Evolutionary conservation across 2,113 vertebrate genomes (phyloP).

Genomic region (Platysternon megacephalum): DNA sequence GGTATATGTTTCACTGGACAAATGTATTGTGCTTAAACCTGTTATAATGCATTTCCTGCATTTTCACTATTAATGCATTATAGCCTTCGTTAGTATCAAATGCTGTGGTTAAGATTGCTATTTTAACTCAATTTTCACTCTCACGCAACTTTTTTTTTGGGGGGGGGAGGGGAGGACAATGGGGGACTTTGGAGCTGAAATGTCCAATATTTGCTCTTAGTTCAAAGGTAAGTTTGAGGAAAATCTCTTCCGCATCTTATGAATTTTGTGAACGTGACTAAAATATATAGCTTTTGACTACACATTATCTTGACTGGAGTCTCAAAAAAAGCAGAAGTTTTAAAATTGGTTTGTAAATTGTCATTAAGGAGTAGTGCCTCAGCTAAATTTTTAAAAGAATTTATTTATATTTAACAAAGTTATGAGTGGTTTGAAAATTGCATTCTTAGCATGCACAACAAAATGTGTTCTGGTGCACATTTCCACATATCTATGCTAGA

Average conservation of each 20-base stretch:
- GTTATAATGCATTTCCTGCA: not conserved
- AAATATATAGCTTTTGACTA: not conserved
- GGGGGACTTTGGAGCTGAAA: not conserved
- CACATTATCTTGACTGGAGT: not conserved
- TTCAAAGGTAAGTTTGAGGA: not conserved
- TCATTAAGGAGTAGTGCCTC: not conserved
- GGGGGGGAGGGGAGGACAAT: not conserved
- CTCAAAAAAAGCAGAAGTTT: not conserved
- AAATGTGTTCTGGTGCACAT: not conserved
- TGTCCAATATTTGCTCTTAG: not conserved
- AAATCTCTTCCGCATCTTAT: not conserved
- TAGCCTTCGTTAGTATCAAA: not conserved
- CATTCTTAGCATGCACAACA: not conserved
- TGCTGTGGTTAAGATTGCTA: not conserved
- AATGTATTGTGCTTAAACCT: not conserved
- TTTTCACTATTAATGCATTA: not conserved
- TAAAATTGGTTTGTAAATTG: not conserved
- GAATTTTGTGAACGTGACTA: not conserved
- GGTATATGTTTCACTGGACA: not conserved
- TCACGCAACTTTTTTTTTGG: not conserved
- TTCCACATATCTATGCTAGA: not conserved
- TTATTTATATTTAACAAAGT: not conserved
- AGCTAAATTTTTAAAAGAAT: not conserved
- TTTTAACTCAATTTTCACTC: not conserved
- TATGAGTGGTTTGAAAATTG: not conserved